Evolutionary conservation across 2,888 invertebrate genomes (phyloP), one percentile per base, ranked within the genome.

Genomic region (Tenthredo mesomela): DNA sequence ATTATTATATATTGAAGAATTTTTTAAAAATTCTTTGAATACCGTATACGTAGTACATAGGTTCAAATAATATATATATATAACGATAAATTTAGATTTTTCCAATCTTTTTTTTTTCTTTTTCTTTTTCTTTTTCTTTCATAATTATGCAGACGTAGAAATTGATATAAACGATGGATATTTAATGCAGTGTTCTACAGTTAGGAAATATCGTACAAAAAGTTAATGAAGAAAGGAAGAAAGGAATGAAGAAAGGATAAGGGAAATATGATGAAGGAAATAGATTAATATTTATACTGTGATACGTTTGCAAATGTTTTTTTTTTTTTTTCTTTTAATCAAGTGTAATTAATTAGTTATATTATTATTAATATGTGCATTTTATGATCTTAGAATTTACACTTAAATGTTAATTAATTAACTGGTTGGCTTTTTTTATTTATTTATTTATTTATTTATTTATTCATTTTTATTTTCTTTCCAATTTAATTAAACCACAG

Each of bases 131-230:
- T 37, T 37, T 37, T 33, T 33, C 33, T 33, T 33, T 37, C n/a
- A 71, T 40, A n/a, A n/a, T n/a, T n/a, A n/a, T 71, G 7, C n/a
- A 47, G 21, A 47, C 6, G 50, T 47, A 25, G n/a, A 21, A 58
- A 58, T 58, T 58, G 58, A 78, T 47, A 58, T 58, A 40, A 78
- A 54, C 54, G 78, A 78, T 58, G 33, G 25, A 37, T 58, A n/a
- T n/a, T n/a, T 78, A 9, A 82, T 21, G 67, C n/a, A n/a, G 47
- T 82, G 65, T n/a, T 82, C 67, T 58, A 82, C 21, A 15, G 21
- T 67, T 25, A 61, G 65, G n/a, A 37, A 40, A 70, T 70, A 67
- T 82, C 37, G 82, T 82, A 82, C 82, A 82, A 82, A 82, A 82
- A 82, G 47, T 47, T 70, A 1, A 21, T 12, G 15, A 54, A 40